Conservation (phyloP, 2,888 invertebrate species). For the Subacronicta megacephala region DNA sequence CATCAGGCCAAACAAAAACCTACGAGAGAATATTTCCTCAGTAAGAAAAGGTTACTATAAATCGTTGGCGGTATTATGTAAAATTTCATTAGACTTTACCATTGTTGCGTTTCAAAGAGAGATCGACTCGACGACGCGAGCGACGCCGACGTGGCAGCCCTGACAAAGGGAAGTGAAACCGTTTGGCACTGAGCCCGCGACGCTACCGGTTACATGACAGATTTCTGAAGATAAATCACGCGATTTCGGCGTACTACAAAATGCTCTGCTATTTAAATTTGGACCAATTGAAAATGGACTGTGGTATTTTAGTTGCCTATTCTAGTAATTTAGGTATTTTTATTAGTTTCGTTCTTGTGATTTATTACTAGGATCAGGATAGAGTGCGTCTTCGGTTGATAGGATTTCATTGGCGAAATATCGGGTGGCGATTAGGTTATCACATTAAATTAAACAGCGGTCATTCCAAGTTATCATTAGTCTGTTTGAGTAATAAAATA, state of each 20-base stretch:
- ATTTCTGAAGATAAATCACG: slow-evolving; percentile 53
- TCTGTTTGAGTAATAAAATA: no score
- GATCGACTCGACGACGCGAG: slow-evolving; percentile 18
- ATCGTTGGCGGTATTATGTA: slow-evolving; percentile 35
- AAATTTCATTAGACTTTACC: slow-evolving; percentile 49
- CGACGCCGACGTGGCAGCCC: slow-evolving; percentile 52
- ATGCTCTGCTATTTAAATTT: slow-evolving; percentile 17
- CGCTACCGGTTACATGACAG: slow-evolving; percentile 48
- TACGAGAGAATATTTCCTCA: slow-evolving; percentile 34
- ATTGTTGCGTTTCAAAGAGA: slow-evolving; percentile 40
- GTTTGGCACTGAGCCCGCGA: slow-evolving; percentile 63
- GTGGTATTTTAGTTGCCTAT: slow-evolving; percentile 5
- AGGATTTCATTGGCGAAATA: no score
- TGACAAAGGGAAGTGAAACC: slow-evolving; percentile 59
- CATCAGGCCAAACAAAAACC: slow-evolving; percentile 38
- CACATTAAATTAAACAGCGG: no score
- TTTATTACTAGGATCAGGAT: no score
- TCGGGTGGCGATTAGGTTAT: no score
- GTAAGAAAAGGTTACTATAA: slow-evolving; percentile 44
- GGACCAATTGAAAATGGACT: slow-evolving; percentile 5
- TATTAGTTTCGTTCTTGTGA: no score
- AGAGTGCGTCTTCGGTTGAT: no score
- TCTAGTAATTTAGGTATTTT: neutral
- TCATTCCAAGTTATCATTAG: no score
- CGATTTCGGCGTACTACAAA: slow-evolving; percentile 26